These are phyloP conservation scores for Alcis repandata DNA, from an alignment of 2,888 invertebrate species.

Conservation along the genomic window DNA sequence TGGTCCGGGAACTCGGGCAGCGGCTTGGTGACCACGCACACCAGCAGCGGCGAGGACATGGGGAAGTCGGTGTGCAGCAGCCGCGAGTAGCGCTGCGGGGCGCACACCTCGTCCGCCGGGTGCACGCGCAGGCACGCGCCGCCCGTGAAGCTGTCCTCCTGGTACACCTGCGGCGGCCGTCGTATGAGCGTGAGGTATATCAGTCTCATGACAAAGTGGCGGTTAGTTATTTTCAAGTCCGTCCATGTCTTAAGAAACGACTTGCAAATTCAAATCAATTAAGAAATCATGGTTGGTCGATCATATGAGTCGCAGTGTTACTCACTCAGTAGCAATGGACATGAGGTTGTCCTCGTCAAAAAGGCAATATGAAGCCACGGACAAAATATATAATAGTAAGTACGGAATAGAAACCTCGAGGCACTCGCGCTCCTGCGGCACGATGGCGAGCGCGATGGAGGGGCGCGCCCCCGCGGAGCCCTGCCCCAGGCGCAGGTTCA, in stretches of 20 bases:
- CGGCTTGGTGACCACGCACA: constrained; percentile 74
- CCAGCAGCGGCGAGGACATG: constrained; percentile 59
- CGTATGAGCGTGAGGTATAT: too few species aligned
- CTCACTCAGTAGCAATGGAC: too few species aligned
- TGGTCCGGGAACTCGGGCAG: constrained; percentile 55
- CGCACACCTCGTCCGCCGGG: constrained; percentile 61
- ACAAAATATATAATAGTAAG: too few species aligned
- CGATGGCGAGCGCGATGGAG: constrained; percentile 53
- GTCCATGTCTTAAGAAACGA: too few species aligned
- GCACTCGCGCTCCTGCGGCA: constrained; percentile 67
- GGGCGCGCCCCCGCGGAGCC: constrained; percentile 41
- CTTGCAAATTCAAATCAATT: too few species aligned
- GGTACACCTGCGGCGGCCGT: constrained; percentile 11
- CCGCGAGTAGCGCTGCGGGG: constrained; percentile 58
- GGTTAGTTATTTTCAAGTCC: too few species aligned
- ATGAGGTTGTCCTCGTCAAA: neutral
- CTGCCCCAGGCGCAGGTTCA: constrained; percentile 57
- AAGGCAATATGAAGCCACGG: too few species aligned
- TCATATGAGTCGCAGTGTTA: constrained; percentile 53
- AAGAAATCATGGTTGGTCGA: too few species aligned
- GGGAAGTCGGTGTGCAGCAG: constrained; percentile 74
- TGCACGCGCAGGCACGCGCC: constrained; percentile 82
- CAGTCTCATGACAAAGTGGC: too few species aligned
- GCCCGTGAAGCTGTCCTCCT: constrained; percentile 80
- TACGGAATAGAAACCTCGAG: constrained; percentile 53